phyloP scores from a whole-genome alignment of 2,797 vertebrate species.

The Merluccius polli region DNA sequence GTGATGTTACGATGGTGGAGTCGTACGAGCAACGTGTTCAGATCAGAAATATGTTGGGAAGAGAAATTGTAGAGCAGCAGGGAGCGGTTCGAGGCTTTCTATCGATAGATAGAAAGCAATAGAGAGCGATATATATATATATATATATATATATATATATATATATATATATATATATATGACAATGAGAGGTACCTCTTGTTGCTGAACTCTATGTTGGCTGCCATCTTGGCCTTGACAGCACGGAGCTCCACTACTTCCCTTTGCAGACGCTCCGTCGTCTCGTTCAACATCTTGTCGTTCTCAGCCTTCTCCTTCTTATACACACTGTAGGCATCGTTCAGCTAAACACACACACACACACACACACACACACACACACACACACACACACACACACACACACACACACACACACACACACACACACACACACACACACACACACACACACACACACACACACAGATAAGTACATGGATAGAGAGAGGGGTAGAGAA shows the following conservation, averaged over 20 bases:
- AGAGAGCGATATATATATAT: too few relatives aligned
- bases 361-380: background rate
- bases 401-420: background rate
- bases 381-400: background rate
- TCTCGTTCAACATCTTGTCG: constrained; percentile 87
- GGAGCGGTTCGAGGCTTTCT: too few relatives aligned
- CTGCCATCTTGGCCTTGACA: constrained; percentile 86
- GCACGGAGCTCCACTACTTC: constrained; percentile 85
- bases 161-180: too few relatives aligned
- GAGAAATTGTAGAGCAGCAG: too few relatives aligned
- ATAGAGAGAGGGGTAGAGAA: background rate
- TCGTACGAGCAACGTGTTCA: too few relatives aligned
- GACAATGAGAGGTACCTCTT: constrained; percentile 83
- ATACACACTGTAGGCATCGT: constrained; percentile 87
- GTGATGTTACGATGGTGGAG: too few relatives aligned
- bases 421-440: background rate
- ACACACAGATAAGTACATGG: background rate
- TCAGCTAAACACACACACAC: constrained; percentile 70
- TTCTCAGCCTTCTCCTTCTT: constrained; percentile 94
- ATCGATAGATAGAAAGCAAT: too few relatives aligned
- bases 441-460: constrained; percentile 1
- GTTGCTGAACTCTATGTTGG: constrained; percentile 90
- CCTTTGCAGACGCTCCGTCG: constrained; percentile 86
- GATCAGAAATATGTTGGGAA: too few relatives aligned
- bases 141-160: too few relatives aligned